Evolutionary conservation across 2,888 invertebrate genomes (phyloP).

Genomic region (Cyaniris semiargus): DNA sequence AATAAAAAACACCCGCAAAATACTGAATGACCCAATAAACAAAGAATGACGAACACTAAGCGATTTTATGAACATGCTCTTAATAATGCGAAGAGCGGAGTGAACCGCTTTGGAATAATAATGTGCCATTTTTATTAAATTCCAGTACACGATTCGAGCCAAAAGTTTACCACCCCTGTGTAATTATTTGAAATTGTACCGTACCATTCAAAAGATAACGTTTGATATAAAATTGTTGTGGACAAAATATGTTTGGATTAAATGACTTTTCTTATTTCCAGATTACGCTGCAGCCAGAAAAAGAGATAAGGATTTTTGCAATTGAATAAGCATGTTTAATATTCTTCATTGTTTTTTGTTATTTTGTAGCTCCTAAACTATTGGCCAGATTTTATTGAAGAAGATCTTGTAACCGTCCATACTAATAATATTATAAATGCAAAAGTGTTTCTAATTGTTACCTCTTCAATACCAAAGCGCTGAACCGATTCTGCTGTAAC

Average conservation of each 20-base stretch:
- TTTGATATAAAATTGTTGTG: neutral
- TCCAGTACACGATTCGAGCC: constrained; percentile 53
- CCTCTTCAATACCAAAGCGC: too few species aligned
- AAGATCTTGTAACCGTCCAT: too few species aligned
- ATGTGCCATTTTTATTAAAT: constrained; percentile 54
- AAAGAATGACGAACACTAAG: constrained; percentile 33
- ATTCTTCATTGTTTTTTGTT: too few species aligned
- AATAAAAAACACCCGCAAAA: neutral
- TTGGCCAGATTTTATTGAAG: too few species aligned
- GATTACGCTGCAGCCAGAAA: neutral
- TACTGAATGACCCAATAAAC: constrained; percentile 10
- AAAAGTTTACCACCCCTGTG: constrained; percentile 54
- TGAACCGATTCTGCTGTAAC: too few species aligned
- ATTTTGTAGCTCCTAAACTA: too few species aligned
- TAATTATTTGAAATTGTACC: constrained; percentile 66
- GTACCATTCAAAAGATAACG: constrained; percentile 43
- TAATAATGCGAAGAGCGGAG: constrained; percentile 42
- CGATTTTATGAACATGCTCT: constrained; percentile 39
- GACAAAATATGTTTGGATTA: neutral
- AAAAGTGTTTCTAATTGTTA: too few species aligned
- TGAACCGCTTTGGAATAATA: constrained; percentile 49
- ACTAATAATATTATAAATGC: too few species aligned
- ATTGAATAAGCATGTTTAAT: too few species aligned
- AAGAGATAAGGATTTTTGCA: neutral
- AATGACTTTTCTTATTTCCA: neutral